A percentile compares a stretch with the other conserved stretches of the same genome.
Conservation (phyloP, 2,113 vertebrate species). For the Brachyistius frenatus region DNA sequence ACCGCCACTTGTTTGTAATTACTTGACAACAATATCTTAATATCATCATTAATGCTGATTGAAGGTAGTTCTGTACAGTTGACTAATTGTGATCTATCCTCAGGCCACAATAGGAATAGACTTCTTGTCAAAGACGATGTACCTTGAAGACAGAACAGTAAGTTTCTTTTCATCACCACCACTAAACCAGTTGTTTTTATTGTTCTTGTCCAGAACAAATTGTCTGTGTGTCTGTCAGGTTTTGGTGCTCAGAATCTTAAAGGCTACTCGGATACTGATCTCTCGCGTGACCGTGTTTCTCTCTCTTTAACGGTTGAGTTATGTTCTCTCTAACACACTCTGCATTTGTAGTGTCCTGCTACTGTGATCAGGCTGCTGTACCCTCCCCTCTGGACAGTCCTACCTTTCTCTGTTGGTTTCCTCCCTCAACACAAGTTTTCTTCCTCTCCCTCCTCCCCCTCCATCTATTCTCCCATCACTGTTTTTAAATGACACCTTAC, state of each 20-base stretch:
- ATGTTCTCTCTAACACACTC: conserved; percentile 24
- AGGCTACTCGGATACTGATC: neutral
- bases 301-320: neutral
- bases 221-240: neutral
- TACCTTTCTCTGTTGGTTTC: conserved; percentile 49
- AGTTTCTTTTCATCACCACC: conserved; percentile 66
- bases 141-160: conserved; percentile 99
- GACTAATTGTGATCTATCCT: conserved; percentile 43
- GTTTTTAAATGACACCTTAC: conserved; percentile 74
- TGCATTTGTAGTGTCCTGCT: neutral
- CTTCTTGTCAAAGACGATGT: conserved; percentile 99
- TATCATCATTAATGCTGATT: neutral
- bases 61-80: neutral
- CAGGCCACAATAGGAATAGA: conserved; percentile 99
- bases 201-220: neutral
- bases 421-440: conserved; percentile 60
- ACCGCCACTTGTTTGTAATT: neutral
- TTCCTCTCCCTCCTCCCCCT: conserved; percentile 61
- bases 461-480: conserved; percentile 58
- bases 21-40: neutral
- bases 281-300: neutral
- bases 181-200: neutral
- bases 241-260: neutral
- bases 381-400: conserved; percentile 13
- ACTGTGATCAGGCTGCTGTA: conserved; percentile 6